Conservation (phyloP, 2,888 invertebrate species). For the Caenorhabditis zanzibari region DNA sequence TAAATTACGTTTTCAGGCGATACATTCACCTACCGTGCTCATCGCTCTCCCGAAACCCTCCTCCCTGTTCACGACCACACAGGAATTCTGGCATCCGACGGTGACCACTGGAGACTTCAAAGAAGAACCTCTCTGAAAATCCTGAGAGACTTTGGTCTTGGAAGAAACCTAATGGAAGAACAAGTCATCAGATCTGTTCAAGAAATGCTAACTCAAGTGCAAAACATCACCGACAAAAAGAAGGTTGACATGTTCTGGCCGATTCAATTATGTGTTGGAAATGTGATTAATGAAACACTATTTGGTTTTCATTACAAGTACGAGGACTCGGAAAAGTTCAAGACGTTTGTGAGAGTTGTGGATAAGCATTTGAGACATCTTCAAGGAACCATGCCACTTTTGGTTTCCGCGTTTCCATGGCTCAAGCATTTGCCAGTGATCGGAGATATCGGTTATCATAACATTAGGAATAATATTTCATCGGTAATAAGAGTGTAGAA, state of each 20-base stretch:
- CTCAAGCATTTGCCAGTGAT: conserved; percentile 57
- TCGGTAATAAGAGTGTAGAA: conserved; percentile 26
- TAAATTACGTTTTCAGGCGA: conserved; percentile 24
- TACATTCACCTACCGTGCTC: conserved; percentile 35
- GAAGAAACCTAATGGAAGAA: conserved; percentile 69
- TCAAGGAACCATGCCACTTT: conserved; percentile 25
- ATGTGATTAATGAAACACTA: conserved; percentile 71
- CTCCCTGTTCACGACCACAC: conserved; percentile 41
- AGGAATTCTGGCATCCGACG: conserved; percentile 59
- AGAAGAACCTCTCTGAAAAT: conserved; percentile 68
- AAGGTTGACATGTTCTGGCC: conserved; percentile 66
- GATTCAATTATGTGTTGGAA: conserved; percentile 70
- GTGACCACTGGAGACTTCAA: conserved; percentile 70
- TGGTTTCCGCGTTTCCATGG: conserved; percentile 49
- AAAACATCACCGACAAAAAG: conserved; percentile 32
- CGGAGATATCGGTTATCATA: conserved; percentile 45
- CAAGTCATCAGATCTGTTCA: conserved; percentile 60
- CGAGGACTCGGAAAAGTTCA: conserved; percentile 65
- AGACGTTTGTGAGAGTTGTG: conserved; percentile 53
- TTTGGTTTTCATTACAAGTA: conserved; percentile 69
- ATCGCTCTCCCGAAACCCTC: conserved; percentile 40
- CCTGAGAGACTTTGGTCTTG: conserved; percentile 70
- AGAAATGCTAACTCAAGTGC: conserved; percentile 53
- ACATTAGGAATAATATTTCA: conserved; percentile 33
- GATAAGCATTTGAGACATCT: conserved; percentile 38